Evolutionary conservation across 2,888 invertebrate genomes (phyloP).

Genomic region (Spodoptera exigua): DNA sequence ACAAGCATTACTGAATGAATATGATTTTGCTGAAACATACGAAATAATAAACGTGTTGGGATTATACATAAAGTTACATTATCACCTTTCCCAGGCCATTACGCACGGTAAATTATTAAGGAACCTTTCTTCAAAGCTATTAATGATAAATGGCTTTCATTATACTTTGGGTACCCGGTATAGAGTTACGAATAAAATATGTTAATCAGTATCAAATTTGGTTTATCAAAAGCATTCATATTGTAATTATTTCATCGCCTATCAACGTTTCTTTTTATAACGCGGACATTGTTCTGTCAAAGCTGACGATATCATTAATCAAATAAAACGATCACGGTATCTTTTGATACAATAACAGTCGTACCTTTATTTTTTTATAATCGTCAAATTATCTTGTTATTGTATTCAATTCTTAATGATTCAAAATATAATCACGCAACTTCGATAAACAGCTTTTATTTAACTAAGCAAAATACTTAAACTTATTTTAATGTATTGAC

Average conservation of each 20-base stretch:
- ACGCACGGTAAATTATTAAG: slow-evolving; percentile 27
- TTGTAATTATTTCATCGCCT: slow-evolving; percentile 3
- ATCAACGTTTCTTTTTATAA: slow-evolving; percentile 16
- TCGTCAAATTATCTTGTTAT: slow-evolving; percentile 28
- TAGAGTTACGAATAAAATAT: neutral
- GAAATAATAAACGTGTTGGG: slow-evolving; percentile 15
- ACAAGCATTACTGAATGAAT: no score
- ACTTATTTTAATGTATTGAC: neutral
- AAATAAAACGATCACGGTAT: slow-evolving; percentile 23
- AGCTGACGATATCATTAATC: slow-evolving; percentile 42
- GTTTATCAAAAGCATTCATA: neutral
- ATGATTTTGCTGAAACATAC: no score
- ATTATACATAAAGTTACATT: neutral
- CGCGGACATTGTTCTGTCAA: slow-evolving; percentile 26
- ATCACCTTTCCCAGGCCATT: slow-evolving; percentile 26
- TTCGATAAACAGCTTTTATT: neutral
- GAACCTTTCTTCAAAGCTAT: slow-evolving; percentile 18
- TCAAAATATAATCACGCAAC: slow-evolving; percentile 3
- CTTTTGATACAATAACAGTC: slow-evolving; percentile 30
- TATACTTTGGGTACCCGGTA: slow-evolving; percentile 4
- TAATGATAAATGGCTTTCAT: slow-evolving; percentile 20
- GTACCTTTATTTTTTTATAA: slow-evolving; percentile 21
- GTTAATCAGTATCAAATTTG: neutral
- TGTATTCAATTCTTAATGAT: no score
- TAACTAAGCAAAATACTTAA: slow-evolving; percentile 1